Evolutionary conservation across 2,797 vertebrate species (phyloP).

Genomic region (Columba guinea): DNA sequence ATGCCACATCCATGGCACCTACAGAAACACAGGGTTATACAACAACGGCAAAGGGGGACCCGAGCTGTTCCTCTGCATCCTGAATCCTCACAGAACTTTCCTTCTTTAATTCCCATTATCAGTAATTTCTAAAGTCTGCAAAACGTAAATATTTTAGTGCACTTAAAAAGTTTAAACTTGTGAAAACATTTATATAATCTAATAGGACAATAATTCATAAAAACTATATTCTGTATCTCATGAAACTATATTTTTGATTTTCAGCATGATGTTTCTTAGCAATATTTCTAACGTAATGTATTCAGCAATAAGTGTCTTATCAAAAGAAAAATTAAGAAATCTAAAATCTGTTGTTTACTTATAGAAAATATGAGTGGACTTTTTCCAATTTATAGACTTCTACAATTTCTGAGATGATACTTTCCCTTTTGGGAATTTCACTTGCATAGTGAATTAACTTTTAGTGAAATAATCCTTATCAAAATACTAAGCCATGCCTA

Average conservation of each 20-base stretch:
- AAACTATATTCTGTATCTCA: not conserved
- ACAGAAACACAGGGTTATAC: not conserved
- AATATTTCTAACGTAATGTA: not conserved
- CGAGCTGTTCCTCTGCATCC: not conserved
- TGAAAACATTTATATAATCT: not conserved
- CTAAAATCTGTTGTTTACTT: not conserved
- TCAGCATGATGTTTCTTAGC: not conserved
- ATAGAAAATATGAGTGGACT: not conserved
- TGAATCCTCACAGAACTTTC: not conserved
- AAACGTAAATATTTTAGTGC: not conserved
- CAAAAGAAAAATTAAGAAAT: not conserved
- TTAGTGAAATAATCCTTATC: not conserved
- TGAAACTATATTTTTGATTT: not conserved
- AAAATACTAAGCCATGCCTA: not conserved
- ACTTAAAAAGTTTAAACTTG: not conserved
- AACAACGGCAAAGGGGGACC: not conserved
- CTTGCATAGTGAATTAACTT: not conserved
- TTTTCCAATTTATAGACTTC: not conserved
- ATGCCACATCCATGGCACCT: constrained; percentile 95
- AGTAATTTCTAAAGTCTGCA: not conserved
- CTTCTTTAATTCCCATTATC: not conserved
- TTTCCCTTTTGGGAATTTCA: not conserved
- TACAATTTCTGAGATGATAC: not conserved
- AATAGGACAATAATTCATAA: not conserved
- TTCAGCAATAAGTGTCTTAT: not conserved